phyloP scores from a whole-genome alignment of 2,797 vertebrate species.

The Pangasius mekongensis region DNA sequence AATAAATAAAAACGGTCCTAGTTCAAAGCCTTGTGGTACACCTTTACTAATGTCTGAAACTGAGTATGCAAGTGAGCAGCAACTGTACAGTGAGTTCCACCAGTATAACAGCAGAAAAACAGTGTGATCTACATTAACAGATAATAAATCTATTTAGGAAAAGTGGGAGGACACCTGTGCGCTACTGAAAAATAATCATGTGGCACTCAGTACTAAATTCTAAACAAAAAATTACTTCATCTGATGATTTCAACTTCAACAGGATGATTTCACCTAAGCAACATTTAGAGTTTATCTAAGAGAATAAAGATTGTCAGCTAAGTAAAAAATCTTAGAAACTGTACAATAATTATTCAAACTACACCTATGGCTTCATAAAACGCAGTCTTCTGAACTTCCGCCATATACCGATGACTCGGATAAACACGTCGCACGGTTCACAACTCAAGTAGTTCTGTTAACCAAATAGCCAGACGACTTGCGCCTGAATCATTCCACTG shows the following conservation, averaged over 20 bases:
- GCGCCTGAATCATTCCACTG: neutral
- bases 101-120: neutral
- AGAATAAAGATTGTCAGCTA: neutral
- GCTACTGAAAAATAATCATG: neutral
- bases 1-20: neutral
- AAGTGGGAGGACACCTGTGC: neutral
- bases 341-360: neutral
- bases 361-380: neutral
- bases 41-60: neutral
- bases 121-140: neutral
- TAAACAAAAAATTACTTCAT: neutral
- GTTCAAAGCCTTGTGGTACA: conserved; percentile 8
- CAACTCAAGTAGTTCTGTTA: neutral
- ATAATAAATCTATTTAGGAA: neutral
- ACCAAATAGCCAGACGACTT: neutral
- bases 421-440: neutral
- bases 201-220: too few species aligned
- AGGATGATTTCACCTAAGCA: neutral
- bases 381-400: neutral
- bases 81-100: neutral
- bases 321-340: neutral
- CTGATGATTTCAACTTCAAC: too few species aligned
- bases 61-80: neutral
- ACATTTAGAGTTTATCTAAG: neutral
- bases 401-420: neutral